Base-by-base conservation (phyloP, 2,797 vertebrate species). In the Aeoliscus strigatus region DNA sequence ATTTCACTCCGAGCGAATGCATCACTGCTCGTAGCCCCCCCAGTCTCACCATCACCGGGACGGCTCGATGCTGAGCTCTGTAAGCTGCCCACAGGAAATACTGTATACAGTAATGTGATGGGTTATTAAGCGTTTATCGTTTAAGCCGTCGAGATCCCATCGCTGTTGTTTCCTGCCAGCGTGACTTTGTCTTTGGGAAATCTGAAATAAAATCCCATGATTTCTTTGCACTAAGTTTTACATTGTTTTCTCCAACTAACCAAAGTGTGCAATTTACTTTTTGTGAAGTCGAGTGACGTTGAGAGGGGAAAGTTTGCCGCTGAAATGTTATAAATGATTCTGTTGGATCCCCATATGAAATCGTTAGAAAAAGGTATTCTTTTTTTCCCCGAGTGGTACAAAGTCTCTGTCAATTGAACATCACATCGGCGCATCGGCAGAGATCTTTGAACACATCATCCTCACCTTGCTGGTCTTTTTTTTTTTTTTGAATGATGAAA, bases 51-150 rank as follows among this genome's bases (percentile, higher is more conserved):
- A 67, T 84, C 79, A 58, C 77, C 57, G 51, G 68, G 67, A 67
- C 50, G 25, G 77, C 83, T 88, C 77, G 70, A 85, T 86, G 46
- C 69, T 66, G 73, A 84, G 75, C 76, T 55, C 59, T 14, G 49
- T 80, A 80, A 82, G 72, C 72, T 52, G 54, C 62, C 43, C 73
- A 70, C 59, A 73, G 81, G 73, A 79, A 76, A 70, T 73, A 72
- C 57, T 52, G 65, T 69, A 64, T 46, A 28, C 72, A 77, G 61
- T 76, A 81, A 85, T 81, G 73, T 74, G 68, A 72, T 43, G 51
- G 45, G 51, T 31, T 74, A 75, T 75, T 75, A 77, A 61, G 62
- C 53, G 41, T 61, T 60, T 79, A 67, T n/a, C n/a, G n/a, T n/a
- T n/a, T n/a, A n/a, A n/a, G n/a, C n/a, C n/a, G n/a, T n/a, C n/a